Percentiles rank a stretch among this genome's conserved stretches.
Conservation (phyloP, 2,888 invertebrate species). For the Endotricha flammealis region DNA sequence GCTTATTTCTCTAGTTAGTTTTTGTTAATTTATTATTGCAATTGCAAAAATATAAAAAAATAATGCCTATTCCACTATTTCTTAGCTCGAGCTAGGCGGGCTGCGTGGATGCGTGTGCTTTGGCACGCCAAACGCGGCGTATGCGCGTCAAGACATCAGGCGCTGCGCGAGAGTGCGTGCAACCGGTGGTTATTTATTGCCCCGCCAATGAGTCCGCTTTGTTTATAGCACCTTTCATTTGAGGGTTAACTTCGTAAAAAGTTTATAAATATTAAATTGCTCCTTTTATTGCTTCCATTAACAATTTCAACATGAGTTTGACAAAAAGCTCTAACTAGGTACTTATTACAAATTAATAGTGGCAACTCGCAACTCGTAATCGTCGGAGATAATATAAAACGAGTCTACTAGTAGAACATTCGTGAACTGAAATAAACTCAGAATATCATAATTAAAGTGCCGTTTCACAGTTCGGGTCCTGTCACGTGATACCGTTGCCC, state of each 20-base stretch:
- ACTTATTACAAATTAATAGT: conserved; percentile 4
- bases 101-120: conserved; percentile 51
- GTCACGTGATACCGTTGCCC: conserved; percentile 77
- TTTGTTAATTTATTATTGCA: too few relatives aligned
- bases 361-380: conserved; percentile 3
- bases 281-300: conserved; percentile 40
- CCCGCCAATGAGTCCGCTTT: conserved; percentile 52
- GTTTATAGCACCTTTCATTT: conserved; percentile 55
- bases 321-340: conserved; percentile 16
- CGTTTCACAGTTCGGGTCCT: conserved; percentile 62
- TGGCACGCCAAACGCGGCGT: conserved; percentile 63
- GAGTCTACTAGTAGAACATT: conserved; percentile 18
- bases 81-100: conserved; percentile 26
- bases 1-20: too few relatives aligned
- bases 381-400: conserved; percentile 4
- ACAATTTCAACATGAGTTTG: conserved; percentile 34
- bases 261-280: conserved; percentile 56
- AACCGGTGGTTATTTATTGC: conserved; percentile 66
- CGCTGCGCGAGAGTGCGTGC: conserved; percentile 70
- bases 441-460: conserved; percentile 76
- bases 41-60: too few relatives aligned
- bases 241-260: conserved; percentile 52
- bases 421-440: conserved; percentile 40
- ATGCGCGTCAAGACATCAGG: conserved; percentile 60
- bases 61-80: conserved; percentile 20